Conservation (phyloP, 2,113 vertebrate species). For the Heliornis fulica region DNA sequence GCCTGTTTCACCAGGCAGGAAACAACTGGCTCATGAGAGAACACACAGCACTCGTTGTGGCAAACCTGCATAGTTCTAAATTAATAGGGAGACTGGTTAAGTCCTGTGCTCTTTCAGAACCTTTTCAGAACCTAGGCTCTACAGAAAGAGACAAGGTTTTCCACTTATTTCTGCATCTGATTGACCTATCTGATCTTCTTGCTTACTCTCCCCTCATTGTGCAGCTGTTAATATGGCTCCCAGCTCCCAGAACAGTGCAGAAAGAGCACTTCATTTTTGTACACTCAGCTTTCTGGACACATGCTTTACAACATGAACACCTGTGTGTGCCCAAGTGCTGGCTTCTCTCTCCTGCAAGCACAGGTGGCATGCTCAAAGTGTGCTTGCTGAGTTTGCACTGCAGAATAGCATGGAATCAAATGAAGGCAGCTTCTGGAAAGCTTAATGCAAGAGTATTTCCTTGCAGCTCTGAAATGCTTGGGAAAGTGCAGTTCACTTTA, state of each 20-base stretch:
- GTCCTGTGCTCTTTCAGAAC: not conserved
- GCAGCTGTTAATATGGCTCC: conserved; percentile 23
- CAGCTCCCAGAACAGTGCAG: not conserved
- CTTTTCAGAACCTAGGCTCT: not conserved
- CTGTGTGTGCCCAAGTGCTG: not conserved
- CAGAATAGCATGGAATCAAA: not conserved
- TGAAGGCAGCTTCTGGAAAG: not conserved
- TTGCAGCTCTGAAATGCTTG: not conserved
- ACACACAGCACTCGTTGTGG: not conserved
- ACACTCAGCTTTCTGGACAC: not conserved
- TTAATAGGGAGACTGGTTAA: not conserved
- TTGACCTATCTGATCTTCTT: conserved; percentile 12
- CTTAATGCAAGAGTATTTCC: not conserved
- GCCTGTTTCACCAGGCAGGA: not conserved
- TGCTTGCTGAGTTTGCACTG: not conserved
- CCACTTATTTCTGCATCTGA: not conserved
- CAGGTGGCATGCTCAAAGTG: not conserved
- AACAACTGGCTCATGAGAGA: not conserved
- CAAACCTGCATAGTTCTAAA: not conserved
- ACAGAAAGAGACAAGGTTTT: not conserved
- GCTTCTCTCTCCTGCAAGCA: not conserved
- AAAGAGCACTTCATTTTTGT: not conserved
- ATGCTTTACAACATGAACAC: not conserved
- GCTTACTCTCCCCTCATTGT: not conserved
- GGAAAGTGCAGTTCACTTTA: not conserved